Base-by-base conservation (phyloP, 2,113 vertebrate species). In the Grammomys dolichurus region DNA sequence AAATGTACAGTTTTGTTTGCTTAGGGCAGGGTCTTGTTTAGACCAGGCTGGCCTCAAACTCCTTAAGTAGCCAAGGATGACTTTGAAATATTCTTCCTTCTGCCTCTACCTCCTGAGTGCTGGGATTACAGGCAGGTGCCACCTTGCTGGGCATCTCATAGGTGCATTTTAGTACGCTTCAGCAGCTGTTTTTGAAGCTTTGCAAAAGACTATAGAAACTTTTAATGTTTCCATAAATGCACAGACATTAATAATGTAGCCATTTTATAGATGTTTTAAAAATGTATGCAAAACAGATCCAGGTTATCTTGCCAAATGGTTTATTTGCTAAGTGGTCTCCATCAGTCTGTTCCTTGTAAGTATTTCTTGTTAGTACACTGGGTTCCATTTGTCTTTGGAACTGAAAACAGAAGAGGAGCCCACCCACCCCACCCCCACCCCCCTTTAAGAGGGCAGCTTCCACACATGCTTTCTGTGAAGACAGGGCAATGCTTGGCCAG, bases 211-310 rank as follows among this genome's bases (percentile, higher is more conserved):
- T 58, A 16, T 89, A 5, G 85, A 48, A 80, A 86, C 19, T 86
- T 91, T 84, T 76, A 46, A 84, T 51, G 65, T 93, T 82, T 91
- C 46, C 51, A 54, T 51, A 67, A 84, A 91, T 77, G 24, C 19
- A 43, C 40, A 46, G 46, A 51, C 13, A 24, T 80, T 17, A 56
- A 1, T 28, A 51, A 91, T 78, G 12, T 85, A 63, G 19, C 69
- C 56, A 26, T 87, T 81, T 54, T 56, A 40, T 5, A 48, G 11
- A 6, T 28, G 22, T 82, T 75, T 75, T 8, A 51, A 65, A 60
- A 85, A 40, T 75, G 56, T 72, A 40, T 48, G 9, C 13, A 36
- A 43, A 58, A 69, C 43, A 22, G 33, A 60, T 58, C 58, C 67
- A 87, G 43, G 24, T 70, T 17, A 31, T 75, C 77, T 58, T 48